Conservation (phyloP, 2,888 invertebrate species). For the Osmoderma eremita region DNA sequence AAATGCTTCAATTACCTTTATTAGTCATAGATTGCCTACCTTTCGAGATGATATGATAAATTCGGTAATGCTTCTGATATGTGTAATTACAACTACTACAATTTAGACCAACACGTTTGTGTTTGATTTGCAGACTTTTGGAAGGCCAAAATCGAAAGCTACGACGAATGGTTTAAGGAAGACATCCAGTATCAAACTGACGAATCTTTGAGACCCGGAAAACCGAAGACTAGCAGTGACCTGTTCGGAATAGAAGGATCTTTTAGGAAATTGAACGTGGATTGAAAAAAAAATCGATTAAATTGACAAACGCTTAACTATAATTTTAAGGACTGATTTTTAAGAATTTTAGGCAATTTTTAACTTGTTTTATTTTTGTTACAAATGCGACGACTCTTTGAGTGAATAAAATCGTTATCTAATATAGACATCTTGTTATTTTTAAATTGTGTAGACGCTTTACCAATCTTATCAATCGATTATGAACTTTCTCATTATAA, state of each 20-base stretch:
- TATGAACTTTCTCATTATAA: no score
- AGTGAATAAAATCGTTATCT: slow-evolving; percentile 7
- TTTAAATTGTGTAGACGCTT: no score
- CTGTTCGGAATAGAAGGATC: slow-evolving; percentile 66
- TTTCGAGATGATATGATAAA: no score
- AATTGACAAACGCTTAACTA: neutral
- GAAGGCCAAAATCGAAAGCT: slow-evolving; percentile 66
- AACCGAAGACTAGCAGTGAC: slow-evolving; percentile 66
- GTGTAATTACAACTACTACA: no score
- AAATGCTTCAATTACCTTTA: no score
- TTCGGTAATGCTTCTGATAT: no score
- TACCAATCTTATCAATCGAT: no score
- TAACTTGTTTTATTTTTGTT: slow-evolving; percentile 24
- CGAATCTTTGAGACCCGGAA: slow-evolving; percentile 66
- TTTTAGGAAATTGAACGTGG: slow-evolving; percentile 48
- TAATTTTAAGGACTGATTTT: neutral
- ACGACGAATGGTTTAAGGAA: slow-evolving; percentile 66
- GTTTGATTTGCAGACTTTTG: slow-evolving; percentile 61
- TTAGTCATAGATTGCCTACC: no score
- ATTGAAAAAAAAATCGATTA: slow-evolving; percentile 38
- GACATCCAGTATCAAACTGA: slow-evolving; percentile 64
- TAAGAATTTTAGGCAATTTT: slow-evolving; percentile 1
- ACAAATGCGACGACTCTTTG: neutral
- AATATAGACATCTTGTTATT: neutral
- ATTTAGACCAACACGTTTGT: no score